Evolutionary conservation across 1,140 invertebrate genomes (phyloP).

Genomic region (Acromyrmex echinatior): DNA sequence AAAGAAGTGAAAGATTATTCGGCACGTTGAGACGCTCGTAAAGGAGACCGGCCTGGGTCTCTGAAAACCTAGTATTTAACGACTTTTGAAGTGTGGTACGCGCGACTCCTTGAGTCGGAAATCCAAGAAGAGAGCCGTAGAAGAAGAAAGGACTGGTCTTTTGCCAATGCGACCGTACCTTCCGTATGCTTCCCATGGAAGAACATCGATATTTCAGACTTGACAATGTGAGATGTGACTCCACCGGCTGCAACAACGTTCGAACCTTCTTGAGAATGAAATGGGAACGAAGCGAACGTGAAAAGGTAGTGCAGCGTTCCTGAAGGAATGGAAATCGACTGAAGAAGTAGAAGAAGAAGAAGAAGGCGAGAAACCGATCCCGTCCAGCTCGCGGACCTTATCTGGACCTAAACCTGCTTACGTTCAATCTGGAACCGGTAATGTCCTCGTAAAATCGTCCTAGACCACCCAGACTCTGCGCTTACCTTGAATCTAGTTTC

Average conservation of each 20-base stretch:
- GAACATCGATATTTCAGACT: background rate
- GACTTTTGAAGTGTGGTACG: too few relatives aligned
- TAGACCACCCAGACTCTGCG: background rate
- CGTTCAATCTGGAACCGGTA: background rate
- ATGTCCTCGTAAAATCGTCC: background rate
- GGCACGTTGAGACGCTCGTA: slow-evolving; percentile 15
- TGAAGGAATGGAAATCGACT: background rate
- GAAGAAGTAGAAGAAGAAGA: background rate
- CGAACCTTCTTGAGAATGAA: background rate
- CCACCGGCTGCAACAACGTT: background rate
- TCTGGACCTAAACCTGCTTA: background rate
- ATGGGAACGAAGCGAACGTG: background rate
- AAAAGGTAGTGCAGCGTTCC: background rate
- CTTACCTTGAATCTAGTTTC: background rate
- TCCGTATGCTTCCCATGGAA: background rate
- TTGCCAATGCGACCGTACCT: background rate
- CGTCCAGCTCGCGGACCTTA: background rate
- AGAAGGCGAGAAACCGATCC: background rate
- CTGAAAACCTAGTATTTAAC: too few relatives aligned
- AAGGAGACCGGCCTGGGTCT: background rate
- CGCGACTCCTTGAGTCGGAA: too few relatives aligned
- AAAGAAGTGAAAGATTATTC: background rate
- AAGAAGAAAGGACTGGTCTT: too few relatives aligned
- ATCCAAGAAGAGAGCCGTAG: too few relatives aligned
- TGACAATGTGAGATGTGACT: background rate